phyloP scores from a whole-genome alignment of 2,113 vertebrate species.

The Brachirus orientalis region DNA sequence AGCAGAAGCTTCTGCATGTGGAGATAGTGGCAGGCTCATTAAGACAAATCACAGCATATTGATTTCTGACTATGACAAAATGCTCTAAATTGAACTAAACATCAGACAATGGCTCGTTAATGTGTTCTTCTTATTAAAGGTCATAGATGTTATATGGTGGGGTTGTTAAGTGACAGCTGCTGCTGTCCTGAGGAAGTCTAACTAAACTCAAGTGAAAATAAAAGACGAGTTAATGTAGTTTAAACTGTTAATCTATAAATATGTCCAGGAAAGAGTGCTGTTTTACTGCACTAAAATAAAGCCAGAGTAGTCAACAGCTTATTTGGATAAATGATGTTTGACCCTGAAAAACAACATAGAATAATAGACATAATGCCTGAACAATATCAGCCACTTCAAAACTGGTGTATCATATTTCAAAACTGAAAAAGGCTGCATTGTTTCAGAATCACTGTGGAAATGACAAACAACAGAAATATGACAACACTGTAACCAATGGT shows the following conservation, averaged over 20 bases:
- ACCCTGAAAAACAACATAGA: neutral
- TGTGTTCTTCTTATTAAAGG: conserved; percentile 47
- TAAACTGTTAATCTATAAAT: too few relatives aligned
- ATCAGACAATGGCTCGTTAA: conserved; percentile 58
- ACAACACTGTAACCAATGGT: neutral
- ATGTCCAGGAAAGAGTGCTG: too few relatives aligned
- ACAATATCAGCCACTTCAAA: neutral
- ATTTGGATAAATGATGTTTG: neutral
- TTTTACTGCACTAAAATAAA: too few relatives aligned
- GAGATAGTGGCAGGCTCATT: conserved; percentile 39
- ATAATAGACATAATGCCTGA: neutral
- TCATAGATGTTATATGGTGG: conserved; percentile 34
- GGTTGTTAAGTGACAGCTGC: too few relatives aligned
- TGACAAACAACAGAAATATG: neutral
- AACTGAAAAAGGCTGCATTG: neutral
- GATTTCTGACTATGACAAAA: conserved; percentile 55
- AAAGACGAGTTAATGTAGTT: too few relatives aligned
- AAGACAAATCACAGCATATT: conserved; percentile 52
- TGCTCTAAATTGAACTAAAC: conserved; percentile 32
- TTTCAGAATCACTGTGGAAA: neutral
- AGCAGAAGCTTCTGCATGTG: conserved; percentile 38
- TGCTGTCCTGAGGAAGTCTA: too few relatives aligned
- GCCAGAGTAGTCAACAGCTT: too few relatives aligned
- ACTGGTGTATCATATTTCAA: neutral
- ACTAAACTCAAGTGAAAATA: too few relatives aligned